Evolutionary conservation across 2,113 vertebrate species (phyloP), one percentile per base, ranked within the genome.

Genomic region (Pteropus alecto): DNA sequence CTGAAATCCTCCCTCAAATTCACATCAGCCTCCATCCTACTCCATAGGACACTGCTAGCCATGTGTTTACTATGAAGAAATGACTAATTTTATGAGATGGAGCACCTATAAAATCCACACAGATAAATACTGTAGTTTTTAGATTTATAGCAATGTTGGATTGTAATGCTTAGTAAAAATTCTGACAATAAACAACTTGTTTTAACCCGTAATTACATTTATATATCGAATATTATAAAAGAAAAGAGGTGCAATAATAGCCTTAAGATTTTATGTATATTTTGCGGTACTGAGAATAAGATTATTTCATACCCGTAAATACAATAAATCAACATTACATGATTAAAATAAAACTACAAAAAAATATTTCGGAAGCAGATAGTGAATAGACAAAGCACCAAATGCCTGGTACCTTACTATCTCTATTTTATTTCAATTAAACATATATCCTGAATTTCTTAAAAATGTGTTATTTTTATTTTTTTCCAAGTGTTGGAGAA

Each of bases 381-480:
- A 77, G 33, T 89, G 1, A 16, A 63, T 54, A 33, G 58, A 38
- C 6, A 68, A 83, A 71, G 6, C 14, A 35, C 71, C 10, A 51
- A 76, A 38, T 7, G n/a, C 41, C 22, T 30, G 7, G 48, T 88
- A 26, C 0, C 18, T 86, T 96, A 60, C 79, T 91, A 97, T 78
- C 8, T 0, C 96, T 97, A 43, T 95, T 96, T 98, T 82, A 98
- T 98, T 98, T 97, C 88, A 87, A 38, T 77, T 96, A 97, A 98
- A 93, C 60, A 88, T 94, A 48, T 83, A 97, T 87, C 94, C 83
- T 61, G 54, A 98, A 46, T 93, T 98, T 67, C 92, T 97, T 97
- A 61, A 97, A 98, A 98, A 96, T 96, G 85, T 98, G 88, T 98
- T 98, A 98, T 98, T 98, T 98, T 98, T 98, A 98, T 93, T 78